Base-by-base conservation (phyloP, 1,140 invertebrate species). In the Sycobia sp. region DNA sequence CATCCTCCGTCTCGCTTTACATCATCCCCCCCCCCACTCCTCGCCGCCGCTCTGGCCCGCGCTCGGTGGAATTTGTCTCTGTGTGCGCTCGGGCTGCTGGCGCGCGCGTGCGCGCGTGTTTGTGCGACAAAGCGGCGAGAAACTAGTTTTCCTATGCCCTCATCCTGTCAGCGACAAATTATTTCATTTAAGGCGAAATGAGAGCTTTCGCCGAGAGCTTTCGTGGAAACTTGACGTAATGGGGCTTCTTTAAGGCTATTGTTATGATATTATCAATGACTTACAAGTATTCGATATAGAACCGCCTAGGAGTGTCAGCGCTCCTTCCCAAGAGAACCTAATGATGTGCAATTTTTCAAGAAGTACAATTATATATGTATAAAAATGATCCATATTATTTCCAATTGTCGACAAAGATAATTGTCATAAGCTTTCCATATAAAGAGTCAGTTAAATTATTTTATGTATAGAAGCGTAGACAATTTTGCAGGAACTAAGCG, bases 191-290 rank as follows among this genome's bases (percentile, higher is more conserved):
- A 51, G 25, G 5, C 36, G 18, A 14, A 18, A 34, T 38, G 4
- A 34, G 27, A 29, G 39, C 4, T 47, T 2, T 20, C 4, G 32
- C n/a, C n/a, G 18, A 58, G 32, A 49, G 55, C 32, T 58, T 58
- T 49, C 16, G 32, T 27, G 25, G 13, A n/a, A 59, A 39, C 8
- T 39, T 49, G 16, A 59, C 20, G 57, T 41, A 58, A 58, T 49
- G 23, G 57, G 13, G 10, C 46, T 59, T 59, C 36, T 60, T 51
- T 43, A 43, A 41, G 13, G n/a, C 22, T 11, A 58, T 39, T 59
- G 34, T 27, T 50, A 14, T 23, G 18, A 36, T n/a, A 22, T 32
- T 57, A 57, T 47, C 29, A 47, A 47, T 32, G 29, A 11, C 11
- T 32, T 32, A 32, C 29, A 32, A 32, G 11, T 32, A 32, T 32